A percentile compares a stretch with the other conserved stretches of the same genome.
phyloP scores from a whole-genome alignment of 2,888 invertebrate species.

The Sialis lutaria region DNA sequence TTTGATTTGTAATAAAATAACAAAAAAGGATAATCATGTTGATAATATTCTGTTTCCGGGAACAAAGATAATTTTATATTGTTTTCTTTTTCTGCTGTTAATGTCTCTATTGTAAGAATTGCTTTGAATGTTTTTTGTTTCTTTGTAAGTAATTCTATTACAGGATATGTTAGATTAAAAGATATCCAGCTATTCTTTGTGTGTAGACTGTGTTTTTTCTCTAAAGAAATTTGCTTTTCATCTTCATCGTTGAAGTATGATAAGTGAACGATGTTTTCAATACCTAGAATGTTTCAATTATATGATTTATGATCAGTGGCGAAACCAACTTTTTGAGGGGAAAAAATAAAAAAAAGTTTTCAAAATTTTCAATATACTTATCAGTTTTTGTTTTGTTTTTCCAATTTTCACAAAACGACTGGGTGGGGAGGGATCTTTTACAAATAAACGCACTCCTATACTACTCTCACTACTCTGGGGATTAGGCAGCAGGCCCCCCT shows the following conservation, averaged over 20 bases:
- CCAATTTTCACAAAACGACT: background rate
- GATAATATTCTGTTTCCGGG: constrained; percentile 15
- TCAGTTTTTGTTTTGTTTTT: too few species aligned
- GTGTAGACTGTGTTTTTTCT: constrained; percentile 18
- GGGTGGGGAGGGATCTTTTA: background rate
- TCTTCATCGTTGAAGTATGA: constrained; percentile 17
- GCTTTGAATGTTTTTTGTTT: constrained; percentile 15
- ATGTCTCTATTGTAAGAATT: constrained; percentile 17
- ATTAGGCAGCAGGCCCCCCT: too few species aligned
- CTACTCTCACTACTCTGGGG: too few species aligned
- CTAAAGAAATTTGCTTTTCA: constrained; percentile 13
- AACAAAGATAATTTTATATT: constrained; percentile 14
- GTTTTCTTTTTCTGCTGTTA: constrained; percentile 5
- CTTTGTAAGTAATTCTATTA: constrained; percentile 9
- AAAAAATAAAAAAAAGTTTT: too few species aligned
- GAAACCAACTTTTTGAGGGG: too few species aligned
- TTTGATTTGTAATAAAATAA: constrained; percentile 18
- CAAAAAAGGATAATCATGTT: constrained; percentile 24
- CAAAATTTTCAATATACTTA: too few species aligned
- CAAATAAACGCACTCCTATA: background rate
- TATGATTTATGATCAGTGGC: too few species aligned
- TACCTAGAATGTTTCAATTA: constrained; percentile 9
- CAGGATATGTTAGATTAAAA: constrained; percentile 20
- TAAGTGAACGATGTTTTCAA: constrained; percentile 17
- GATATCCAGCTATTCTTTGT: constrained; percentile 23